Evolutionary conservation across 2,797 vertebrate species (phyloP), one percentile per base, ranked within the genome.

Genomic region (Acipenser ruthenus): DNA sequence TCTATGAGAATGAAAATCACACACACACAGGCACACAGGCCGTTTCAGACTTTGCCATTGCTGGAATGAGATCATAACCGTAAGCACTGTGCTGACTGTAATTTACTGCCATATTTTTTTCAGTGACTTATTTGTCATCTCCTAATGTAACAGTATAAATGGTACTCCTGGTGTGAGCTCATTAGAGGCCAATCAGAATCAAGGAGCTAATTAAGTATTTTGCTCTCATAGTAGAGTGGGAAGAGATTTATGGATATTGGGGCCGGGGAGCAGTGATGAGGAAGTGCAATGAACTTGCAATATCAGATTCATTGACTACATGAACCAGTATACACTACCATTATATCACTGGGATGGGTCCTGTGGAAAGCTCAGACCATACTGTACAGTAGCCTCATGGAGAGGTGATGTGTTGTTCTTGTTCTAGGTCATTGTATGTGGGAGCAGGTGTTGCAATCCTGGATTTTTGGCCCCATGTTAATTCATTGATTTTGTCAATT

Each of bases 171-270:
- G 53, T 56, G 49, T 66, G 65, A 66, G 65, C 56, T 50, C 65
- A 60, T 60, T 66, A 66, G 65, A 50, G 56, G 65, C 65, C 55
- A 60, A 59, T 66, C 65, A 66, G 65, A 66, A 60, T 66, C 58
- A 66, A 58, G 55, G 48, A 60, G 56, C n/a, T 48, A 48, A 66
- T 60, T 49, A 66, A 59, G 55, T 18, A n/a, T 66, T 66, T 60
- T 63, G 23, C 64, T 53, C n/a, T 60, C 48, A 23, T 66, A 60
- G 60, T 66, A 49, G 10, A 12, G 10, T 65, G 64, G 56, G 48
- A 50, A 13, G 48, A 60, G 56, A 59, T 56, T 65, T 55, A 58
- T 48, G n/a, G 15, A 55, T 18, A 51, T 23, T 55, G n/a, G 64
- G 49, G 64, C 37, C 4, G 37, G 37, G 37, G 37, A 37, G 37